These are phyloP conservation scores for Drosophila diplacantha DNA, from an alignment of 2,888 invertebrate species.

Conservation along the genomic window DNA sequence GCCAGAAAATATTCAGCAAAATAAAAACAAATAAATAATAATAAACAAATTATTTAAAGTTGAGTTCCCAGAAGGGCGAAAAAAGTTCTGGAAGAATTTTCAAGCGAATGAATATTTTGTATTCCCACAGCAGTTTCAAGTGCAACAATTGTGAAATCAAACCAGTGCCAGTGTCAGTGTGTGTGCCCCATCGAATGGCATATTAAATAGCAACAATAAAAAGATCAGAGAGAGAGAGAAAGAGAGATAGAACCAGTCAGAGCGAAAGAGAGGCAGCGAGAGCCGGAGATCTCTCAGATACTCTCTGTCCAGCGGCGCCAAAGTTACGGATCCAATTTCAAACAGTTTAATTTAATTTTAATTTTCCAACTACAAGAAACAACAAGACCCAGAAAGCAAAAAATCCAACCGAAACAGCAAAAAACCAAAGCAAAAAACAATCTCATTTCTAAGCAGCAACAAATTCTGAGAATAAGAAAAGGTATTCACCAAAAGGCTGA, in stretches of 20 bases:
- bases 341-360: conserved; percentile 45
- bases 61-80: conserved; percentile 2
- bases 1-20: not conserved
- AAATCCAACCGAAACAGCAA: conserved; percentile 23
- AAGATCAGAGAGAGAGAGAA: conserved; percentile 2
- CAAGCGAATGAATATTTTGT: conserved; percentile 1
- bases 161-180: conserved; percentile 18
- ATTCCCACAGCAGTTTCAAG: conserved; percentile 17
- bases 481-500: conserved; percentile 50
- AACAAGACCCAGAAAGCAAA: conserved; percentile 26
- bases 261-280: conserved; percentile 2
- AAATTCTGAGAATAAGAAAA: conserved; percentile 59
- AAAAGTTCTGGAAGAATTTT: conserved; percentile 31
- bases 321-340: conserved; percentile 63
- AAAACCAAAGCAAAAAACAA: conserved; percentile 26
- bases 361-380: conserved; percentile 28
- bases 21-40: conserved; percentile 20
- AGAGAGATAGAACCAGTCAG: conserved; percentile 6
- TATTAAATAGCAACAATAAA: conserved; percentile 3
- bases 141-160: conserved; percentile 36
- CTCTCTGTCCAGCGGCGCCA: conserved; percentile 42
- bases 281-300: conserved; percentile 15
- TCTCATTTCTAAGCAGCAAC: conserved; percentile 34
- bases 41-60: conserved; percentile 21
- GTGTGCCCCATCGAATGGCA: conserved; percentile 1